These are phyloP conservation scores for Eulemur albifrons DNA, from an alignment of 2,797 vertebrate genomes.

Conservation along the genomic window DNA sequence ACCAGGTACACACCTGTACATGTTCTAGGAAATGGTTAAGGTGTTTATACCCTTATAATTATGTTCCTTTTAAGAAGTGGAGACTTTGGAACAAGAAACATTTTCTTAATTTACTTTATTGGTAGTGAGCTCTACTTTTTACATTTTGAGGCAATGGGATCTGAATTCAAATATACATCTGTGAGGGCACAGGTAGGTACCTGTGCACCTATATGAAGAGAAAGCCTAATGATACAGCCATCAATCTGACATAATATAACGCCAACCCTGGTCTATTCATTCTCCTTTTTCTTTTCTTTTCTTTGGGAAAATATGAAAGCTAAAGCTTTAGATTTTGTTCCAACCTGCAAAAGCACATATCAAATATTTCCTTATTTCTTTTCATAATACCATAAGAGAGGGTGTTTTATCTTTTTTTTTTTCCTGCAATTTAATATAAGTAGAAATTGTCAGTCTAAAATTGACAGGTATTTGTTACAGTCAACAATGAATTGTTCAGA, in stretches of 20 bases:
- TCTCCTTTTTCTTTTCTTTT: constrained; percentile 73
- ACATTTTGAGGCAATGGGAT: not conserved
- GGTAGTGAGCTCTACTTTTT: constrained; percentile 74
- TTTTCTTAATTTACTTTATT: constrained; percentile 74
- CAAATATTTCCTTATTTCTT: constrained; percentile 82
- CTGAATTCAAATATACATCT: not conserved
- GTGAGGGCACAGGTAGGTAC: not conserved
- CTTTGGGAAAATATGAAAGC: constrained; percentile 69
- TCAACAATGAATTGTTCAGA: constrained; percentile 81
- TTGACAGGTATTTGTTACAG: constrained; percentile 83
- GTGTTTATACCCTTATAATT: constrained; percentile 83
- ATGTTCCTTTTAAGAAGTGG: constrained; percentile 78
- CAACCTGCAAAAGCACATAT: constrained; percentile 79
- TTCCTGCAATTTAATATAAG: constrained; percentile 78
- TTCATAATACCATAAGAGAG: constrained; percentile 76
- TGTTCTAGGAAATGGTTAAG: constrained; percentile 81
- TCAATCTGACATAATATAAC: not conserved
- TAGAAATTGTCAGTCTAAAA: constrained; percentile 83
- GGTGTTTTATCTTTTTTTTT: constrained; percentile 80
- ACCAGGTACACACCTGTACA: constrained; percentile 72
- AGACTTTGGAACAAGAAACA: constrained; percentile 69
- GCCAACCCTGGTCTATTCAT: constrained; percentile 30
- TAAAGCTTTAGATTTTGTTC: constrained; percentile 82
- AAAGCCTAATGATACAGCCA: not conserved
- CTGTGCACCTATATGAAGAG: not conserved